Conservation (phyloP, 2,888 invertebrate species). For the Archips xylosteana region DNA sequence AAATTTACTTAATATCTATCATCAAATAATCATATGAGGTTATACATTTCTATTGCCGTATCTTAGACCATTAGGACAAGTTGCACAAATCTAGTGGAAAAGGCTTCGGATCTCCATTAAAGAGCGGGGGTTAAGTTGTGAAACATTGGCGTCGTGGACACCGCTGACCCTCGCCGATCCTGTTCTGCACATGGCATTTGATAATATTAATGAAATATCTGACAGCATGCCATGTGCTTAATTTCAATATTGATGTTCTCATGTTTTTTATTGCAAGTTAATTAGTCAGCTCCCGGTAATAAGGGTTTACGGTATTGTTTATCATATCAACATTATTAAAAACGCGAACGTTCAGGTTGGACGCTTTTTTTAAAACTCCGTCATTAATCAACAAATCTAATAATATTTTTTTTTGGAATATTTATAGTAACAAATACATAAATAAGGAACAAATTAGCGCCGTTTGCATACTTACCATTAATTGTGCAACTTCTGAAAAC, state of each 20-base stretch:
- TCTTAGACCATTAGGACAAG: conserved; percentile 13
- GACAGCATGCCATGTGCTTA: conserved; percentile 42
- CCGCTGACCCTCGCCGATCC: conserved; percentile 67
- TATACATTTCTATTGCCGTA: too few species aligned
- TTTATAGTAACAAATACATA: too few species aligned
- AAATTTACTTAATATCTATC: too few species aligned
- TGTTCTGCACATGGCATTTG: conserved; percentile 74
- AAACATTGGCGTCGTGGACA: conserved; percentile 55
- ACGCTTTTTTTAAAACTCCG: too few species aligned
- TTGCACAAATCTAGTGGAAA: conserved; percentile 30
- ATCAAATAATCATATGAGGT: too few species aligned
- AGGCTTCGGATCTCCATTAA: conserved; percentile 46
- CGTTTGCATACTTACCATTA: too few species aligned
- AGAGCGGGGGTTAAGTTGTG: conserved; percentile 58
- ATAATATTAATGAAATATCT: conserved; percentile 62
- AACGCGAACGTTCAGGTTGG: too few species aligned
- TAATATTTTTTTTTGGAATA: too few species aligned
- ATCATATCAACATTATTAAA: background rate
- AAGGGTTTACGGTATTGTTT: background rate
- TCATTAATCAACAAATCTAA: too few species aligned
- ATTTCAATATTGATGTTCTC: conserved; percentile 7
- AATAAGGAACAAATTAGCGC: too few species aligned
- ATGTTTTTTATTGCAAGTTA: background rate
- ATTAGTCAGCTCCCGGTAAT: background rate
- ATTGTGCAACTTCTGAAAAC: too few species aligned